Evolutionary conservation across 2,797 vertebrate species (phyloP), one percentile per base, ranked within the genome.

Genomic region (Thalassophryne amazonica): DNA sequence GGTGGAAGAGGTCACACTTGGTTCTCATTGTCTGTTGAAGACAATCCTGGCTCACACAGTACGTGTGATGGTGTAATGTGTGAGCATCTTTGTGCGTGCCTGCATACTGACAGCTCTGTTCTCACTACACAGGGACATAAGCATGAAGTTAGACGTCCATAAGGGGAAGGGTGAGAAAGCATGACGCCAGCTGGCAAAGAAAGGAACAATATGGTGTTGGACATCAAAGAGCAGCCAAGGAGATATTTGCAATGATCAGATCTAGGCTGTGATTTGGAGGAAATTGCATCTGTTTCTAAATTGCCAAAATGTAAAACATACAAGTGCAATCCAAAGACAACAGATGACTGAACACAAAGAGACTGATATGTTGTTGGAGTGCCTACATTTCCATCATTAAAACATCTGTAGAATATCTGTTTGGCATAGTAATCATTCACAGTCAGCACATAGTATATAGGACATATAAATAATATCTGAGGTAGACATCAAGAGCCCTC

Each of bases 31-130:
- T 83, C 75, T 70, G 39, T 43, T 73, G 47, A 57, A 75, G 69
- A 86, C 81, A 87, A 87, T 84, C 57, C 71, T 55, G 62, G 68
- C 68, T 71, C 68, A 76, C 55, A 76, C 45, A 61, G 54, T 63
- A 46, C 34, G 69, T 69, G 62, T 48, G 60, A 75, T 73, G 73
- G 37, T 60, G 77, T 80, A 70, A 81, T 68, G 78, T 57, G 68
- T 49, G 58, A 54, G 54, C 69, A 66, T 77, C 70, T 69, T 67
- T 57, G 67, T 20, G 40, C 45, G 27, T 29, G 53, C 41, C 35
- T 55, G 34, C 29, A 49, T 9, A 49, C 11, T 51, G 52, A 60
- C 41, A 61, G 69, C 8, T 65, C 37, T n/a, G 28, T 51, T 51
- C 39, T 57, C 54, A 33, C 40, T 21, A 50, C 47, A 37, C 68